Evolutionary conservation across 2,797 vertebrate genomes (phyloP).

Genomic region (Xiphophorus birchmanni): DNA sequence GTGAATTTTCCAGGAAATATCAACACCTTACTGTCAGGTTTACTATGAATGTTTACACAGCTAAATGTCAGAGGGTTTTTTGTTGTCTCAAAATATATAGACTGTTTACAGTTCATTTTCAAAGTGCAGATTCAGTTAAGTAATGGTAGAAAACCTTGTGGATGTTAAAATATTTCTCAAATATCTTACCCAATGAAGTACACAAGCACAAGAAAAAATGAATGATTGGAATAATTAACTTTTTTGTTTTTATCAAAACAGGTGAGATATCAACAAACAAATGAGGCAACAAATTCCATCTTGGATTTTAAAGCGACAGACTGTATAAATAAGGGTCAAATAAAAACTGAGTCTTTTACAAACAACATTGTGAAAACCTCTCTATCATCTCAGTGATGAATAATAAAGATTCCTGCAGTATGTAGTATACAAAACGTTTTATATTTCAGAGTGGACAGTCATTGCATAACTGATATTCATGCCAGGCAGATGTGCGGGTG

Average conservation of each 20-base stretch:
- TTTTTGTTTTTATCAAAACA: too few relatives aligned
- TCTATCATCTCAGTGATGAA: too few relatives aligned
- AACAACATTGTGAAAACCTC: too few relatives aligned
- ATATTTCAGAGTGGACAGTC: not conserved
- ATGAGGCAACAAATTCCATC: too few relatives aligned
- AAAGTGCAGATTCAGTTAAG: not conserved
- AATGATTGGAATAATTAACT: not conserved
- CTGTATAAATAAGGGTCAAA: not conserved
- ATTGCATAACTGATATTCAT: not conserved
- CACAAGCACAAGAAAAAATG: not conserved
- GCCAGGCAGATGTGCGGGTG: not conserved
- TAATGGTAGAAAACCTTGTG: not conserved
- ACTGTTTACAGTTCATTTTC: not conserved
- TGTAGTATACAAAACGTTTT: not conserved
- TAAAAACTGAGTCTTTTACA: not conserved
- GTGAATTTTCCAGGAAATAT: conserved; percentile 10
- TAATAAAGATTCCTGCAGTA: not conserved
- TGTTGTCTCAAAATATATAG: not conserved
- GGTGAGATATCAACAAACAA: too few relatives aligned
- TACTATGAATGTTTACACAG: conserved; percentile 3
- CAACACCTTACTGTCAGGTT: conserved; percentile 6
- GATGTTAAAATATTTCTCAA: not conserved
- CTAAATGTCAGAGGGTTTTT: not conserved
- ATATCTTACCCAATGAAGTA: not conserved
- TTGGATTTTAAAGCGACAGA: too few relatives aligned